Conservation (phyloP, 2,888 invertebrate genomes). For the Sinotaia quadrata region DNA sequence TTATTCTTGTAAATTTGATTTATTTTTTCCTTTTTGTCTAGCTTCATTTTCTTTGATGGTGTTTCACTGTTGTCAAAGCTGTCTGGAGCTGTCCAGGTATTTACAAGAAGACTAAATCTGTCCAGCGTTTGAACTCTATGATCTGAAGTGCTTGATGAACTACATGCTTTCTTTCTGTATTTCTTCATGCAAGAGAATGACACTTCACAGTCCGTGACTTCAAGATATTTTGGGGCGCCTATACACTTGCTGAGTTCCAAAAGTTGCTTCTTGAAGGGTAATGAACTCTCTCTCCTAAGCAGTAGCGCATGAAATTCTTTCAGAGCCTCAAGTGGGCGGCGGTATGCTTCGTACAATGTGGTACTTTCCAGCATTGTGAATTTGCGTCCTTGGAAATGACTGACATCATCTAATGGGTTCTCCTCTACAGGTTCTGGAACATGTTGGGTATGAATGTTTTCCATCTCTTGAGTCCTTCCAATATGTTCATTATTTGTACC, state of each 20-base stretch:
- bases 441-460: too few species aligned
- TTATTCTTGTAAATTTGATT: constrained; percentile 2
- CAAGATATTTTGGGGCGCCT: constrained; percentile 72
- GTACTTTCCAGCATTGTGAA: constrained; percentile 80
- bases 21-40: too few species aligned
- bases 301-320: constrained; percentile 75
- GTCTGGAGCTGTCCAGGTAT: too few species aligned
- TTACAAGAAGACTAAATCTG: too few species aligned
- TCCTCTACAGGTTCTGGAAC: too few species aligned
- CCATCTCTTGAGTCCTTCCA: too few species aligned
- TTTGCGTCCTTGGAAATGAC: constrained; percentile 66
- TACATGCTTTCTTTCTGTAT: background rate
- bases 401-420: too few species aligned
- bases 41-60: too few species aligned
- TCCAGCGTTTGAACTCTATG: too few species aligned
- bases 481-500: too few species aligned
- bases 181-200: constrained; percentile 22
- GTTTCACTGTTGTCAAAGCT: too few species aligned
- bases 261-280: constrained; percentile 82
- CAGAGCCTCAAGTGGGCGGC: constrained; percentile 80
- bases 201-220: constrained; percentile 3
- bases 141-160: too few species aligned
- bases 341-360: constrained; percentile 85
- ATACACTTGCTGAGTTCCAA: constrained; percentile 74
- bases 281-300: constrained; percentile 41